Conservation (phyloP, 2,113 vertebrate genomes). For the Pseudorectes ferrugineus region DNA sequence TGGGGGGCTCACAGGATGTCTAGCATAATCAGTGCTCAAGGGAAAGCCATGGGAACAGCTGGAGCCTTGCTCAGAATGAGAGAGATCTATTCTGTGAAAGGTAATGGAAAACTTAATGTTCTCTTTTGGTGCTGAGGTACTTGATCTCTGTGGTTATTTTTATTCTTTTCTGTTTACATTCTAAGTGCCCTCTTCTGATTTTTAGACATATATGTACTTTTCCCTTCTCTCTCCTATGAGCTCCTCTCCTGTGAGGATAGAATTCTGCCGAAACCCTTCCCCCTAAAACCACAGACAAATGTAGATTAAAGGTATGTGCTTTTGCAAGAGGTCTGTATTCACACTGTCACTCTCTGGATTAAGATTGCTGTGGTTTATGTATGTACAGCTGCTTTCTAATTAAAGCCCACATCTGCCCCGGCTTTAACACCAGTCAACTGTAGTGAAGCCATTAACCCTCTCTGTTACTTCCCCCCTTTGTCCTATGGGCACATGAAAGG, state of each 20-base stretch:
- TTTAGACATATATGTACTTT: conserved; percentile 23
- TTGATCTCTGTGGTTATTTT: conserved; percentile 60
- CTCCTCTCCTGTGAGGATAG: not conserved
- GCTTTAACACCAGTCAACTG: not conserved
- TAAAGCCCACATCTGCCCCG: conserved; percentile 29
- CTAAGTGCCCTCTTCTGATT: conserved; percentile 32
- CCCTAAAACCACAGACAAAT: not conserved
- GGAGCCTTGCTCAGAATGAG: not conserved
- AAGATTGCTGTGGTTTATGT: conserved; percentile 28
- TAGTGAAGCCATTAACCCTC: conserved; percentile 10
- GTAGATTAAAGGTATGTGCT: not conserved
- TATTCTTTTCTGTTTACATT: conserved; percentile 66
- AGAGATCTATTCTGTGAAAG: conserved; percentile 43
- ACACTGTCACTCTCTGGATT: not conserved
- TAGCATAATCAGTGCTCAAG: not conserved
- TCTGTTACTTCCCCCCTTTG: not conserved
- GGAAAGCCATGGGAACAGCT: conserved; percentile 21
- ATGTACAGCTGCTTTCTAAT: conserved; percentile 41
- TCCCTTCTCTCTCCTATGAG: not conserved
- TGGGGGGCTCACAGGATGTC: not conserved
- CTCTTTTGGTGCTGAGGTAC: conserved; percentile 58
- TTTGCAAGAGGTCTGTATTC: not conserved
- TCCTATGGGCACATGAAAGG: not conserved
- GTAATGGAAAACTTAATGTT: conserved; percentile 63
- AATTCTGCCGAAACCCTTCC: not conserved